Evolutionary conservation across 1,140 invertebrate genomes (phyloP), one percentile per base, ranked within the genome.

Genomic region (Neodiprion lecontei): DNA sequence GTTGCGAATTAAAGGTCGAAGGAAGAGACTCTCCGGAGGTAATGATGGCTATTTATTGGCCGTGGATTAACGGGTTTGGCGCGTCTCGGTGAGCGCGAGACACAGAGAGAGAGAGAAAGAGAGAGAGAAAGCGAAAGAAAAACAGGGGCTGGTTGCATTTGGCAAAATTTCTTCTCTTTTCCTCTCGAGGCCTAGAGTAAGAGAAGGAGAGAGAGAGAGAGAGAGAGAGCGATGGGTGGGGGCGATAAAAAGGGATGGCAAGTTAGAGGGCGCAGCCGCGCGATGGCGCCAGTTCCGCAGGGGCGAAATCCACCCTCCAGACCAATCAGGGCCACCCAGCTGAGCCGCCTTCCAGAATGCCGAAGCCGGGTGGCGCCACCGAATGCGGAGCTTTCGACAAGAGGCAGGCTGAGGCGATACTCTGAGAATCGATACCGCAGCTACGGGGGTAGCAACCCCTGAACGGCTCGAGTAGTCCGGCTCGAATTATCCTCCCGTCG

Each of bases 51-150:
- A 78, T 80, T 77, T 77, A 80, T 80, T 79, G 78, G 79, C 67
- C 74, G 48, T 77, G 79, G 76, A 80, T 80, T 78, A 77, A 76
- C 77, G 79, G 75, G 77, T 69, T 77, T 75, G 79, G 79, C 77
- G 73, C 67, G 77, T 77, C 73, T 78, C 73, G 77, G 74, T 77
- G 71, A 3, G 74, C 61, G 28, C 17, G 67, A 67, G 14, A 48
- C 48, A 69, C 47, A 40, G 53, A 48, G 72, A 69, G 61, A 50
- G 49, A 14, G 50, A 23, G 28, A 11, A n/a, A 50, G 23, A 66
- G 9, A 65, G 69, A 49, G 70, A 74, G 70, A 48, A 69, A 69
- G 75, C 65, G 40, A 48, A 7, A 53, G 23, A 40, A 67, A 70
- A 61, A 40, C 47, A 74, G 49, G 70, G 65, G n/a, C 49, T 47